Base-by-base conservation (phyloP, 2,797 vertebrate genomes). In the Pipistrellus kuhlii region DNA sequence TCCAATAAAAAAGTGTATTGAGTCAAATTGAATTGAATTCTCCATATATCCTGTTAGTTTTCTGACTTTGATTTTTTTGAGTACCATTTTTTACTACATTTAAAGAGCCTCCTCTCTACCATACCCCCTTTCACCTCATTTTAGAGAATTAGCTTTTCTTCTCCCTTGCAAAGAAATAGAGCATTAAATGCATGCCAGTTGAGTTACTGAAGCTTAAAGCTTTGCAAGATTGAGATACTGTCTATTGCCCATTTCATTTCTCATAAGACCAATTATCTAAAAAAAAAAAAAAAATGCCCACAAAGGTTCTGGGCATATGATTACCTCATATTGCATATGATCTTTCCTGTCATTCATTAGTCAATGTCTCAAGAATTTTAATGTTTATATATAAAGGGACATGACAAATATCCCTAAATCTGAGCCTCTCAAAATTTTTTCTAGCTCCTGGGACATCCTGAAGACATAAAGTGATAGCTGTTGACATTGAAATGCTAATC, bases 11-110 rank as follows among this genome's bases (percentile, higher is more conserved):
- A 75, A 71, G 35, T 80, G 66, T 83, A 25, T 73, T 84, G 9
- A 93, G 41, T 84, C 15, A 8, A 83, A 5, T 44, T 68, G 35
- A 92, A 89, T 66, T 83, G 27, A 91, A 81, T 62, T 88, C 75
- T 85, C 6, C 46, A 82, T 15, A 9, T 55, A 41, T 32, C 41
- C 25, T 91, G 23, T 64, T 53, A 6, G 32, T 69, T 85, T 86
- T 62, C 30, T 75, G n/a, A 55, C 25, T 85, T 68, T 80, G 3
- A 94, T 5, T 76, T 78, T 88, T 46, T 64, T 25, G 2, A 27
- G 11, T 15, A 64, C 3, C 13, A 32, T 32, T 71, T 68, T 76
- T 64, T 69, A 11, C 8, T 83, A 18, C 8, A 72, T 20, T 81
- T 88, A 82, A 62, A 92, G 59, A 86, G 10, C 7, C 10, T 59